Evolutionary conservation across 2,888 invertebrate genomes (phyloP).

Genomic region (Nephrotoma guestfalica): DNA sequence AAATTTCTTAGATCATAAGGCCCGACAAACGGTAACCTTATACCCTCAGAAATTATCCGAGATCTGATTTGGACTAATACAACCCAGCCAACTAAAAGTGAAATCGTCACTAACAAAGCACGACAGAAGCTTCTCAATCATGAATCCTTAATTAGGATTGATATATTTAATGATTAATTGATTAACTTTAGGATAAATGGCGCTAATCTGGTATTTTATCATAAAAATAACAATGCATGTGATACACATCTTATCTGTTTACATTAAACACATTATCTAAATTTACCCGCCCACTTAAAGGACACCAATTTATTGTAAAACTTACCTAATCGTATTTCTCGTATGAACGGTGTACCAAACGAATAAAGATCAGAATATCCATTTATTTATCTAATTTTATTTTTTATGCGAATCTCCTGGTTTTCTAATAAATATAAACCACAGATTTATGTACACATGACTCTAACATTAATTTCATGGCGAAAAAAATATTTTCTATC

Average conservation of each 20-base stretch:
- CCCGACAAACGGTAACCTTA: no score
- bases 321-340: not conserved
- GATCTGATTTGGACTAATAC: no score
- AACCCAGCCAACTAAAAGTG: no score
- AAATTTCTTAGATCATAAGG: no score
- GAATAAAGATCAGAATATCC: not conserved
- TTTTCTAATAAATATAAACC: not conserved
- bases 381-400: not conserved
- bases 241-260: not conserved
- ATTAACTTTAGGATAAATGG: not conserved
- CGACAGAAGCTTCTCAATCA: not conserved
- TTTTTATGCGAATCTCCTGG: not conserved
- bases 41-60: no score
- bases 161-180: not conserved
- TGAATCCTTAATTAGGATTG: not conserved
- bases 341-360: not conserved
- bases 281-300: not conserved
- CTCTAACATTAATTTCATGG: not conserved
- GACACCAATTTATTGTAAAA: not conserved
- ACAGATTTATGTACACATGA: not conserved
- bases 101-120: accelerated
- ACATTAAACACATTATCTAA: not conserved
- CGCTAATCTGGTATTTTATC: not conserved
- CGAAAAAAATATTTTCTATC: not conserved
- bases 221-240: not conserved